phyloP scores from a whole-genome alignment of 2,113 vertebrate species.

The Talpa occidentalis region DNA sequence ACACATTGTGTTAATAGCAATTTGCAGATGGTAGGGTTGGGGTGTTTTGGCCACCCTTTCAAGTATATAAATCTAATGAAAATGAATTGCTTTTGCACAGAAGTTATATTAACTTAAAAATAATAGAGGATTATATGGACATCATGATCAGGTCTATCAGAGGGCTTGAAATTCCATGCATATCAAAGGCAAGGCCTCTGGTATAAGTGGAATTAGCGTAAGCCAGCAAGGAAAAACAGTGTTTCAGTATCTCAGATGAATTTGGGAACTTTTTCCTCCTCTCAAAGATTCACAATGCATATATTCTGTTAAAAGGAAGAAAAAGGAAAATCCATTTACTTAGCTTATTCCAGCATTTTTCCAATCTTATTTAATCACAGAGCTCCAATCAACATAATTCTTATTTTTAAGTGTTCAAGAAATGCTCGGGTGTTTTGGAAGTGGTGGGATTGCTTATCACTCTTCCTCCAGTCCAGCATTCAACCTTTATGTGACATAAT shows the following conservation, averaged over 20 bases:
- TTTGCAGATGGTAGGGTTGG: not conserved
- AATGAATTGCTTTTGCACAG: not conserved
- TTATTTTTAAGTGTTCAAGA: not conserved
- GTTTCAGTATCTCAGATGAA: not conserved
- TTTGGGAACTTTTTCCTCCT: not conserved
- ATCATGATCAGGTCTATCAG: not conserved
- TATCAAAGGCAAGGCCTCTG: not conserved
- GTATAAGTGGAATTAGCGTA: not conserved
- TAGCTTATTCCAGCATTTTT: not conserved
- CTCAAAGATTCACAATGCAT: not conserved
- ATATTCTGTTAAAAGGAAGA: not conserved
- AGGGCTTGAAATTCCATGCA: not conserved
- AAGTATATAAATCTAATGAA: constrained; percentile 7
- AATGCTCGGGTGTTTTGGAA: not conserved
- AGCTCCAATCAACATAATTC: not conserved
- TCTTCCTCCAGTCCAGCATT: not conserved
- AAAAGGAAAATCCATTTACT: not conserved
- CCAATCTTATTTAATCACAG: not conserved
- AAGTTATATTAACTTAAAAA: not conserved
- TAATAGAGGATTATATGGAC: not conserved
- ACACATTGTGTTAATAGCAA: not conserved
- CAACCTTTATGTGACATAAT: not conserved
- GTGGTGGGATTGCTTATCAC: not conserved
- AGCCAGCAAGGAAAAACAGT: not conserved
- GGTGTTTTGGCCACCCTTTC: not conserved